phyloP scores from a whole-genome alignment of 2,113 vertebrate species.

The Gyps fulvus region DNA sequence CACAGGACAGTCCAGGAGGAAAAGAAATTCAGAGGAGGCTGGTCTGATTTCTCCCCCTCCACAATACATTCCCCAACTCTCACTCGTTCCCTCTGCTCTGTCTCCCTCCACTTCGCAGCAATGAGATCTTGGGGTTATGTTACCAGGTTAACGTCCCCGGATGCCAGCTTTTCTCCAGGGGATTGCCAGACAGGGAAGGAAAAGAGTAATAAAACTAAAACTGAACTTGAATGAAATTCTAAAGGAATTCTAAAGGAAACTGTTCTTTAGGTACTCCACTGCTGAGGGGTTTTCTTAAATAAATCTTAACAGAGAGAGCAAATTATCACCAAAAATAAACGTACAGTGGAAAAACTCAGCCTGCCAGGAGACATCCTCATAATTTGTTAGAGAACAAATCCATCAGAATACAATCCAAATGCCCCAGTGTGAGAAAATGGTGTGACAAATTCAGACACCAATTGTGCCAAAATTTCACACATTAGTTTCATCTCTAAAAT shows the following conservation, averaged over 20 bases:
- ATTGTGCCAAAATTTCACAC: background rate
- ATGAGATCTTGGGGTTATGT: fast-evolving
- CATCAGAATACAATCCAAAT: background rate
- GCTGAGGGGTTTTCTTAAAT: background rate
- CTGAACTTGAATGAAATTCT: background rate
- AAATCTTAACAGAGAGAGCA: background rate
- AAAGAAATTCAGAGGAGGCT: background rate
- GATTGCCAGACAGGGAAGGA: background rate
- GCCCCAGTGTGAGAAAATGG: background rate
- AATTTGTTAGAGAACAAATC: background rate
- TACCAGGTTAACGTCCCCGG: fast-evolving
- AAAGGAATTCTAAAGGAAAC: background rate
- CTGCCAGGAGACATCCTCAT: background rate
- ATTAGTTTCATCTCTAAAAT: background rate
- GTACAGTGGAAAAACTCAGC: background rate
- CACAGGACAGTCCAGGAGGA: background rate
- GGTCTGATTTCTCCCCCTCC: background rate
- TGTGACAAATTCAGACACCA: background rate
- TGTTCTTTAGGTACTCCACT: background rate
- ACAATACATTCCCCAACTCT: background rate
- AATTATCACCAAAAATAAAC: background rate
- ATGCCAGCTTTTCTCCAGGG: background rate
- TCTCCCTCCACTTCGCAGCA: fast-evolving
- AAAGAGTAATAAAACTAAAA: background rate
- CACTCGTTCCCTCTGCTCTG: background rate